Conservation (phyloP, 2,797 vertebrate genomes). For the Typhlichthys subterraneus region DNA sequence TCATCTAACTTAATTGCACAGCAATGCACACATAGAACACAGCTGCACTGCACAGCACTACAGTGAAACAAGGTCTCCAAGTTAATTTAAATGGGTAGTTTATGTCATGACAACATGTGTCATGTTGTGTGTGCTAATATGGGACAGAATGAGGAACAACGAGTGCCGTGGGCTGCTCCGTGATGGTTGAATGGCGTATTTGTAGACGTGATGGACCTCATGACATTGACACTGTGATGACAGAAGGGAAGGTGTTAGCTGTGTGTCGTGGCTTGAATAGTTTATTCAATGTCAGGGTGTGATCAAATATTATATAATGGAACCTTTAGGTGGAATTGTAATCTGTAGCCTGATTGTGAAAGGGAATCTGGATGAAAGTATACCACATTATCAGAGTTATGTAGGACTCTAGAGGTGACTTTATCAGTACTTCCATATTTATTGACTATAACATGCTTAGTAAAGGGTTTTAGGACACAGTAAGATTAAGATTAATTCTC, state of each 20-base stretch:
- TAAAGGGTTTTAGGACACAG: background rate
- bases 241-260: background rate
- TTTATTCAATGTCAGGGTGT: constrained; percentile 2
- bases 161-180: constrained; percentile 1
- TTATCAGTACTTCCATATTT: too few species aligned
- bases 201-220: constrained; percentile 11
- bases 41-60: constrained; percentile 49
- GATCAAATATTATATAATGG: constrained; percentile 12
- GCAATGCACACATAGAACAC: constrained; percentile 29
- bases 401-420: too few species aligned
- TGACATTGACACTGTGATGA: background rate
- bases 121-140: constrained; percentile 32
- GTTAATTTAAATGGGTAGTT: background rate
- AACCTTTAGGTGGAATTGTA: too few species aligned
- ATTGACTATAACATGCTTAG: too few species aligned
- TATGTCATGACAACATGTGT: constrained; percentile 26
- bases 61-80: constrained; percentile 36
- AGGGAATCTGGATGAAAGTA: too few species aligned
- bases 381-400: too few species aligned
- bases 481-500: background rate
- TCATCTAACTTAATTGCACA: constrained; percentile 56
- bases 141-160: background rate
- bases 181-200: constrained; percentile 2
- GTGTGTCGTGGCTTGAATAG: background rate
- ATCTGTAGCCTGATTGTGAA: too few species aligned